A percentile compares a stretch with the other conserved stretches of the same genome.
Conservation (phyloP, 1,140 invertebrate genomes). For the Apis mellifera region Amel_HAv3.1 CM009937.2:12733001-12733500, state of each 20-base stretch:
- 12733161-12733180: constrained; percentile 36
- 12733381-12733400: constrained; percentile 52
- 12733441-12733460: constrained; percentile 55
- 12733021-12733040: not conserved
- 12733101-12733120: not conserved
- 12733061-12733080: not conserved
- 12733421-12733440: constrained; percentile 58
- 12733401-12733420: constrained; percentile 45
- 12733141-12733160: constrained; percentile 14
- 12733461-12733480: constrained; percentile 53
- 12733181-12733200: constrained; percentile 30
- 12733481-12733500: constrained; percentile 59
- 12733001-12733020: not conserved
- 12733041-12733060: not conserved
- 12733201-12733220: constrained; percentile 30
- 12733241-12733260: constrained; percentile 44
- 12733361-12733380: constrained; percentile 52
- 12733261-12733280: constrained; percentile 40
- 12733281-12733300: constrained; percentile 39
- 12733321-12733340: constrained; percentile 45
- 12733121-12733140: not conserved
- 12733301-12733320: constrained; percentile 30
- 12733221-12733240: constrained; percentile 32
- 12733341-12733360: constrained; percentile 25
- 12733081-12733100: not conserved